phyloP scores from a whole-genome alignment of 2,797 vertebrate genomes.

The Falco concolor region DNA sequence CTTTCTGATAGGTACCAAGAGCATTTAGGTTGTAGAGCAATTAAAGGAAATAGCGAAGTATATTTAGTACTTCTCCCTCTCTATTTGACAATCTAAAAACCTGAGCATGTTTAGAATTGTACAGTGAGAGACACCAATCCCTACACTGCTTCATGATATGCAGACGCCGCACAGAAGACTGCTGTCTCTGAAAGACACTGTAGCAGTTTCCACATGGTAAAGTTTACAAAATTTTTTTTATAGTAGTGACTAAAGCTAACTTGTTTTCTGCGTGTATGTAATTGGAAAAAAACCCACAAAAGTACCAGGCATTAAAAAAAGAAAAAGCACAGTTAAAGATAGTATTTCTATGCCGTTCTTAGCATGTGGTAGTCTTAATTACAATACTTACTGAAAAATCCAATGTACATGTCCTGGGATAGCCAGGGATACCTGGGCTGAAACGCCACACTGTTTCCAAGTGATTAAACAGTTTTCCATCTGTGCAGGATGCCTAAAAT shows the following conservation, averaged over 20 bases:
- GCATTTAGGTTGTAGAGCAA: neutral
- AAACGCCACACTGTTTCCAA: slow-evolving; percentile 94
- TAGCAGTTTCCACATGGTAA: neutral
- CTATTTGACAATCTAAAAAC: neutral
- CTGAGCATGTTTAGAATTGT: neutral
- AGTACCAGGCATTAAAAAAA: neutral
- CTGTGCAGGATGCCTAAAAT: slow-evolving; percentile 88
- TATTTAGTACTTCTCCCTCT: neutral
- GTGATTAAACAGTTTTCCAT: slow-evolving; percentile 93
- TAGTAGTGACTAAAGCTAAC: neutral
- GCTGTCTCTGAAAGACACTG: neutral
- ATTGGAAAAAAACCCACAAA: neutral
- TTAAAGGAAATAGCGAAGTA: neutral
- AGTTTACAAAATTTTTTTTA: neutral
- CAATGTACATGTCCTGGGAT: slow-evolving; percentile 91
- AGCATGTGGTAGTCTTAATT: neutral
- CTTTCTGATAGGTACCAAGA: neutral
- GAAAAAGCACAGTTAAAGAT: neutral
- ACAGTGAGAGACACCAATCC: neutral
- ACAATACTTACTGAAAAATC: slow-evolving; percentile 89
- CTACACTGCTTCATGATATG: neutral
- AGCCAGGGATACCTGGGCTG: slow-evolving; percentile 93
- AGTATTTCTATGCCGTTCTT: neutral
- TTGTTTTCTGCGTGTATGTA: neutral
- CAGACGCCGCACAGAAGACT: neutral